Conservation (phyloP, 2,797 vertebrate species). For the Paramormyrops hopkinsi region DNA sequence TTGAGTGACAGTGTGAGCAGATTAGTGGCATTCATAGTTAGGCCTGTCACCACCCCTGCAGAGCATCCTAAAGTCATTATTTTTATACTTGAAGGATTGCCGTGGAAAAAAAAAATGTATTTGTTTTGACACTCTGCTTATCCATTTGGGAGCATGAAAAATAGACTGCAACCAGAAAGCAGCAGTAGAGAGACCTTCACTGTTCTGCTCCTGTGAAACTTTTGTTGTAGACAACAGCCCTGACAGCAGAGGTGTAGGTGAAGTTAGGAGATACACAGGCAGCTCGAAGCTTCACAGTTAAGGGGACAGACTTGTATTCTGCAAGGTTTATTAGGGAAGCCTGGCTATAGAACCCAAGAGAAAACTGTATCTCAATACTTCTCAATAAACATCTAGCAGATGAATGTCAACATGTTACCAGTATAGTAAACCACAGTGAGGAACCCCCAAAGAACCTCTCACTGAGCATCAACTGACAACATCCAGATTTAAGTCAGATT, state of each 20-base stretch:
- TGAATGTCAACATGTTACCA: not conserved
- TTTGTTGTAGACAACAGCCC: not conserved
- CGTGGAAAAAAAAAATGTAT: not conserved
- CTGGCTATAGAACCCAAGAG: not conserved
- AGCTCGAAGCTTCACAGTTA: not conserved
- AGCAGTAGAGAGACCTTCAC: not conserved
- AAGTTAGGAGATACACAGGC: not conserved
- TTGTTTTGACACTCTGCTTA: slow-evolving; percentile 6
- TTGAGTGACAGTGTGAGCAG: not conserved
- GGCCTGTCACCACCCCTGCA: not conserved
- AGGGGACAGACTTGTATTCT: not conserved
- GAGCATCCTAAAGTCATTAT: slow-evolving; percentile 1
- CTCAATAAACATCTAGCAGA: not conserved
- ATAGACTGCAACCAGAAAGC: not conserved
- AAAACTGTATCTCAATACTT: not conserved
- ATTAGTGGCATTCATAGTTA: not conserved
- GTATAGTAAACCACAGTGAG: not conserved
- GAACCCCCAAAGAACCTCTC: not conserved
- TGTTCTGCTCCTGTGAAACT: not conserved
- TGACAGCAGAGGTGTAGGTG: not conserved
- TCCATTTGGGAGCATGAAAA: not conserved
- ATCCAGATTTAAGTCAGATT: not conserved
- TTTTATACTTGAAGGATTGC: not conserved
- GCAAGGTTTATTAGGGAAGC: not conserved
- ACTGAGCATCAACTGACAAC: not conserved